phyloP scores from a whole-genome alignment of 2,888 invertebrate species.

The Cantharis nigra region DNA sequence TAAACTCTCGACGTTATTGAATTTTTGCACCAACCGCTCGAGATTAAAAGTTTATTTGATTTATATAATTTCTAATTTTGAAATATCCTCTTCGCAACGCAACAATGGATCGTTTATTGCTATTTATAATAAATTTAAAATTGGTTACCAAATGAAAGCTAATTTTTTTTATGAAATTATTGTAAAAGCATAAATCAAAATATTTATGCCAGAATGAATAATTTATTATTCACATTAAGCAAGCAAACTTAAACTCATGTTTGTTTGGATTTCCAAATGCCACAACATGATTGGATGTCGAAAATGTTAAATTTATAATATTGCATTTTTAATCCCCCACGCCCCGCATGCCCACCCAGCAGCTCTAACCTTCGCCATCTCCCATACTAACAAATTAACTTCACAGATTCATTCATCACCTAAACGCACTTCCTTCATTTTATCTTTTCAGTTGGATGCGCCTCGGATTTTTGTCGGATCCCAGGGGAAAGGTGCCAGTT shows the following conservation, averaged over 20 bases:
- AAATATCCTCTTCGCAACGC: background rate
- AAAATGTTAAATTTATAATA: too few relatives aligned
- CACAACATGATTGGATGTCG: too few relatives aligned
- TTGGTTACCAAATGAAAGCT: background rate
- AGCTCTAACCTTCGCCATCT: constrained; percentile 5
- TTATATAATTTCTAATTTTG: background rate
- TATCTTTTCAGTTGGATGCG: constrained; percentile 92
- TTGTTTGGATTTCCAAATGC: background rate
- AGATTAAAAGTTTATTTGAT: background rate
- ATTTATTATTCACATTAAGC: background rate
- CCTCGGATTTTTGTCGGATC: constrained; percentile 90
- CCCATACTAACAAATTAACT: background rate
- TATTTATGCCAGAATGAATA: background rate
- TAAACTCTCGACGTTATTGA: background rate
- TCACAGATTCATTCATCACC: background rate
- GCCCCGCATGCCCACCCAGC: background rate
- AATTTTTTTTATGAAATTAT: background rate
- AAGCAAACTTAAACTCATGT: background rate
- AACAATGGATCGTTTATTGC: background rate
- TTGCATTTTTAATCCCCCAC: background rate
- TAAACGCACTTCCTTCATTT: background rate
- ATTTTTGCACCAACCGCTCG: background rate
- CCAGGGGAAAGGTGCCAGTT: constrained; percentile 94
- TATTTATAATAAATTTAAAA: background rate
- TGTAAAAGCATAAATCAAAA: background rate